Percentiles rank a stretch among this genome's conserved stretches.
Conservation (phyloP, 2,113 vertebrate genomes). For the Pseudorasbora parva region DNA sequence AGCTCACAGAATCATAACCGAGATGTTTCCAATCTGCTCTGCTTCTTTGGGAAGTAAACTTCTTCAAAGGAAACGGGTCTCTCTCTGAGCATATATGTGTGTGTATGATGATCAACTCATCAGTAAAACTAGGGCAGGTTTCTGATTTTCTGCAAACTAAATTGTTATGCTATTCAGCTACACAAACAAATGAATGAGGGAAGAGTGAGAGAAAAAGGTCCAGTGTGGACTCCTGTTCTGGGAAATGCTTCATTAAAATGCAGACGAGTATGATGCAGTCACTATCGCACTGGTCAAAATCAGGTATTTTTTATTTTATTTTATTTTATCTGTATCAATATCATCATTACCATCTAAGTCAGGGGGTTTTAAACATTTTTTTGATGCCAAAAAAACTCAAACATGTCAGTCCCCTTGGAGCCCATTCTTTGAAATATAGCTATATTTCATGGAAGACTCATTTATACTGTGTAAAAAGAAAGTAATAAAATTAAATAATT, state of each 20-base stretch:
- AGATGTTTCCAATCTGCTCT: constrained; percentile 14
- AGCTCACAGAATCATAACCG: background rate
- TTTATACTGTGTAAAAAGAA: background rate
- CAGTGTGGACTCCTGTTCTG: background rate
- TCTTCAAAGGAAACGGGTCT: constrained; percentile 16
- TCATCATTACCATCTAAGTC: too few relatives aligned
- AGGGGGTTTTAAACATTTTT: background rate
- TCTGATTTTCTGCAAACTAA: constrained; percentile 30
- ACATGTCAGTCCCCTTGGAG: too few relatives aligned
- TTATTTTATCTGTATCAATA: background rate
- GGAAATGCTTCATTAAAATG: background rate
- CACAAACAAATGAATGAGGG: constrained; percentile 10
- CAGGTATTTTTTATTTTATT: background rate
- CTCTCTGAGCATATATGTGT: background rate
- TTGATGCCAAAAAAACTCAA: background rate
- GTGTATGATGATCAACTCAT: constrained; percentile 29
- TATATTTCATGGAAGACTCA: background rate
- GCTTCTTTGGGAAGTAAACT: constrained; percentile 15
- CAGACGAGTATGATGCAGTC: background rate
- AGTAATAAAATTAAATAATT: background rate
- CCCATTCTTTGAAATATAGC: background rate
- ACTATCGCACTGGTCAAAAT: background rate
- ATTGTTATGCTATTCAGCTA: constrained; percentile 26
- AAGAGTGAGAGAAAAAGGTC: constrained; percentile 12
- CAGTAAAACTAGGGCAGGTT: constrained; percentile 33